Base-by-base conservation (phyloP, 2,113 vertebrate species). In the Cavia aperea region DNA sequence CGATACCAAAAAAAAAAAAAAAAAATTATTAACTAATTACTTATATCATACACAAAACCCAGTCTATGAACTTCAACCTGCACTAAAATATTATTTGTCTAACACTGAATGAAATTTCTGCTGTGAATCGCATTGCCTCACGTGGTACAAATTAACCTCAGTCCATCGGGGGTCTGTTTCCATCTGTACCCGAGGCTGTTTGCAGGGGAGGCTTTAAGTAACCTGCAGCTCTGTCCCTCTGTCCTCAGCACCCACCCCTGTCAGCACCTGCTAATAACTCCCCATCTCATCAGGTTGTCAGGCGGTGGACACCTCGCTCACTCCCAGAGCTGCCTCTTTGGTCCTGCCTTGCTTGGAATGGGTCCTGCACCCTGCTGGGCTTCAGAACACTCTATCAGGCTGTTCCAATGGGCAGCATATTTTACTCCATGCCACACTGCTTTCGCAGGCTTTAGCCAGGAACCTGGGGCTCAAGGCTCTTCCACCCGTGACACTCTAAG, bases 31-130 rank as follows among this genome's bases (percentile, higher is more conserved):
- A 75, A 51, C 73, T 93, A 75, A n/a, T 49, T 92, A 84, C 18
- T 85, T 81, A 63, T 46, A n/a, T 33, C 49, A n/a, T 11, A 26
- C n/a, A 70, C 86, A 73, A 81, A 81, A 72, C 16, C 70, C 63
- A 58, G 56, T 63, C 81, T 43, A 56, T 26, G 51, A 91, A 87
- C 33, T 89, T 60, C 51, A 60, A 39, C 54, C n/a, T 90, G 39
- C 21, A 73, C 81, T 93, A 93, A 89, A 88, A 58, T 62, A 92
- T 79, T 36, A 87, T 79, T 91, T 91, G 89, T 93, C 78, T 75
- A 79, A 94, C 62, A 60, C 26, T 60, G 46, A 81, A 73, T 39
- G 26, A 49, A 54, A 56, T 91, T 92, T 92, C 39, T 87, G 7
- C 70, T 15, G 83, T 24, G 78, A 94, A 63, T 33, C 36, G 43